phyloP scores from a whole-genome alignment of 2,888 invertebrate species.

The Carterocephalus palaemon region DNA sequence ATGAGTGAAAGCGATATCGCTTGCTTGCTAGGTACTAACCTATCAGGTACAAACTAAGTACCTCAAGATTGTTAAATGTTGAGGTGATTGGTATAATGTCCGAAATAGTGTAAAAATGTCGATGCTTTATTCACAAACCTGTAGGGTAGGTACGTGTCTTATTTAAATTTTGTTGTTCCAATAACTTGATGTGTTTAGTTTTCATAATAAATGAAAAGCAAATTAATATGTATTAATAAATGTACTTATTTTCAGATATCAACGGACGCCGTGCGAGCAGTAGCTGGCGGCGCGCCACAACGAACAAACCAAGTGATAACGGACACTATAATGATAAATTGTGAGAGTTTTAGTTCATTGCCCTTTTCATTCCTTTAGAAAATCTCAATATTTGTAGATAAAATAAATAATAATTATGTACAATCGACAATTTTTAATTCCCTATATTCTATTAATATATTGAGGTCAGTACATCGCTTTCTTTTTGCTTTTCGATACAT shows the following conservation, averaged over 20 bases:
- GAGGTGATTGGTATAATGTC: no score
- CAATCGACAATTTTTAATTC: slow-evolving; percentile 43
- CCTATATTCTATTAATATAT: slow-evolving; percentile 35
- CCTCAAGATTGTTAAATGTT: no score
- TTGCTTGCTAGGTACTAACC: no score
- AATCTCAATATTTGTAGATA: slow-evolving; percentile 57
- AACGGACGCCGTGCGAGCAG: slow-evolving; percentile 70
- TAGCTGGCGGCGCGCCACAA: slow-evolving; percentile 67
- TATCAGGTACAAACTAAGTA: no score
- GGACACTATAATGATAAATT: slow-evolving; percentile 53
- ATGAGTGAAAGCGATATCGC: no score
- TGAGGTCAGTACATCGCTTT: slow-evolving; percentile 54
- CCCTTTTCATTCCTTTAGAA: slow-evolving; percentile 49
- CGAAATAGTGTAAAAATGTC: no score
- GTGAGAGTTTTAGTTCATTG: slow-evolving; percentile 57
- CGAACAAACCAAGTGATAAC: slow-evolving; percentile 66
- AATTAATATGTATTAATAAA: slow-evolving; percentile 4
- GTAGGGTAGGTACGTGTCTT: no score
- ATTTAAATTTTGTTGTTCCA: no score
- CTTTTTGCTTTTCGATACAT: slow-evolving; percentile 45
- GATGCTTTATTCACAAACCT: no score
- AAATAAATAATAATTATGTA: slow-evolving; percentile 57
- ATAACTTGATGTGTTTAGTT: no score
- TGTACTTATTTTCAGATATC: slow-evolving; percentile 62
- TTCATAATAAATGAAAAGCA: no score